These are phyloP conservation scores for Leptodactylus fallax DNA, from an alignment of 2,797 vertebrate species.

Conservation along the genomic window DNA sequence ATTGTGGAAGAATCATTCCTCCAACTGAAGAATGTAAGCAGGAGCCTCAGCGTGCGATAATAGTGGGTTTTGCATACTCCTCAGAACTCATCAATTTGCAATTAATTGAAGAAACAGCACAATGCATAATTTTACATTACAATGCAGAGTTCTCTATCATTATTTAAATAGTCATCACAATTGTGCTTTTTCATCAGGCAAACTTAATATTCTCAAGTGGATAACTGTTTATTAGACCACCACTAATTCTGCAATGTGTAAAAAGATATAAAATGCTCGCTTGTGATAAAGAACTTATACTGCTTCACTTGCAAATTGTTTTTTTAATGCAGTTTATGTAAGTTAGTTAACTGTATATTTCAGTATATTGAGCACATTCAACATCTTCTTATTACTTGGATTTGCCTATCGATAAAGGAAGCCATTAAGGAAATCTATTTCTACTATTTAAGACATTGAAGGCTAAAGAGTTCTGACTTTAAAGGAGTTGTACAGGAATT, in stretches of 20 bases:
- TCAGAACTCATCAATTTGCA: constrained; percentile 35
- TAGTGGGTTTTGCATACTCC: constrained; percentile 2
- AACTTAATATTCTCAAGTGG: constrained; percentile 43
- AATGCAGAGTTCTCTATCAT: neutral
- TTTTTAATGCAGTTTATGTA: neutral
- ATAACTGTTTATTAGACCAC: constrained; percentile 7
- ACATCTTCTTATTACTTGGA: neutral
- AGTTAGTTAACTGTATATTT: neutral
- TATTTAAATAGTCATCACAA: constrained; percentile 17
- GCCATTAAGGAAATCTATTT: neutral
- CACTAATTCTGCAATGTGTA: neutral
- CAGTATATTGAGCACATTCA: neutral
- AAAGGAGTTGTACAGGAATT: neutral
- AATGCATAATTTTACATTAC: constrained; percentile 39
- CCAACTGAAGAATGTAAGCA: neutral
- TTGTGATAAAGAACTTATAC: neutral
- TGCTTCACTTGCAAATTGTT: neutral
- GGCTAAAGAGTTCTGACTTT: neutral
- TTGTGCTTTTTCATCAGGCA: constrained; percentile 28
- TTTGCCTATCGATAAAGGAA: neutral
- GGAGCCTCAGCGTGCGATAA: constrained; percentile 14
- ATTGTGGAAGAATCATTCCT: constrained; percentile 7
- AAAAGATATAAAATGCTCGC: neutral
- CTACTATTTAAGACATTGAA: neutral
- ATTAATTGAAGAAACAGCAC: constrained; percentile 26